Evolutionary conservation across 2,888 invertebrate species (phyloP), one percentile per base, ranked within the genome.

Genomic region (Agrochola litura): DNA sequence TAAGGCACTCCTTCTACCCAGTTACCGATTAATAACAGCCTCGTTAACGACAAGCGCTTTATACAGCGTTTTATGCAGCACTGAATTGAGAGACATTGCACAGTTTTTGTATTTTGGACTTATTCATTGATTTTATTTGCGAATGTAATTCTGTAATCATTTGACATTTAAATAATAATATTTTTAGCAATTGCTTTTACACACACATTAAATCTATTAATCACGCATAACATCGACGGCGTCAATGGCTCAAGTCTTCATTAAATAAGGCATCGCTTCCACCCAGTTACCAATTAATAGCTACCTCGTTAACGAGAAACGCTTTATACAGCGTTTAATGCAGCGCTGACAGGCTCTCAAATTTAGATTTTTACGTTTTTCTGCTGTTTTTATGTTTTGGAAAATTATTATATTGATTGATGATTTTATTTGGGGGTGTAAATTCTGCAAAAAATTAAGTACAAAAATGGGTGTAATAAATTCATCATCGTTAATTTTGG

Each of bases 221-320:
- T 85, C 81, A 87, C 77, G 77, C 70, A 73, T 75, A 80, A 82
- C 79, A 77, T 83, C 43, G 68, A 43, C 56, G 68, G 46, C 68
- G 60, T 82, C 79, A 83, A 81, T 84, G 79, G 63, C 73, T 76
- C 69, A 79, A 65, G 74, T 81, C 70, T 79, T 81, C 72, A 82
- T 88, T 79, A 85, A 65, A 70, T 80, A 82, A 86, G 70, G 61
- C 41, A 77, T 66, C 83, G 70, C 72, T 84, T 77, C 70, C 60
- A 85, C 69, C 82, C 67, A 72, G 64, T 84, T 83, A 83, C 63
- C 76, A 79, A 83, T 86, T 83, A 82, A 88, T 82, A 63, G 81
- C 60, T 72, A 69, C 70, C 73, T 83, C 70, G 78, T 81, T 80
- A 37, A 37, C 37, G 37, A 82, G 70, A 77, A 80, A 76, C 68